Percentiles rank a stretch among this genome's conserved stretches.
Conservation (phyloP, 2,888 invertebrate genomes). For the Cylindroiulus punctatus region DNA sequence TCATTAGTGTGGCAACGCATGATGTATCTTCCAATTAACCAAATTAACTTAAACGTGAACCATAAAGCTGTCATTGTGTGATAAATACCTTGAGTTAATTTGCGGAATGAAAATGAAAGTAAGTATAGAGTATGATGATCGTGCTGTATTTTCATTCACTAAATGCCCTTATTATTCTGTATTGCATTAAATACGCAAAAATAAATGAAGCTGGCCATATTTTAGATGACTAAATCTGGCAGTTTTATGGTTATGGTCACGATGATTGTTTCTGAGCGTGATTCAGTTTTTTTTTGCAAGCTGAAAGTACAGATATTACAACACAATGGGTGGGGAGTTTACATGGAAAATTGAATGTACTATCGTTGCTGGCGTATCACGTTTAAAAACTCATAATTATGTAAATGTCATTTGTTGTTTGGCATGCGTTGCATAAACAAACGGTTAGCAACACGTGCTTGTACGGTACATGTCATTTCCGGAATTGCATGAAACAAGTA, state of each 20-base stretch:
- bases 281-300: background rate
- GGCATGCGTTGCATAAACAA: too few species aligned
- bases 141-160: background rate
- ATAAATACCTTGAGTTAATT: too few species aligned
- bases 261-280: background rate
- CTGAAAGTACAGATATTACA: background rate
- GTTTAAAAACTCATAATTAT: constrained; percentile 15
- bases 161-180: background rate
- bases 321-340: constrained; percentile 21
- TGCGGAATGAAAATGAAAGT: background rate
- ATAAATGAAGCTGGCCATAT: background rate
- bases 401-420: background rate
- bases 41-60: too few species aligned
- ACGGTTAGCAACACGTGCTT: background rate
- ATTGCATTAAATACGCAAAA: background rate
- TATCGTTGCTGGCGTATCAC: background rate
- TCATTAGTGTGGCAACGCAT: too few species aligned
- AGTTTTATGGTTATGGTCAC: background rate
- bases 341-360: background rate
- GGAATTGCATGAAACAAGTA: background rate
- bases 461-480: background rate
- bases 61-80: too few species aligned
- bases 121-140: background rate
- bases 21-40: too few species aligned
- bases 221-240: background rate